Percentiles rank a stretch among this genome's conserved stretches.
These are phyloP conservation scores for Liopterus haemorrhoidalis DNA, from an alignment of 2,888 invertebrate genomes.

Conservation along the genomic window DNA sequence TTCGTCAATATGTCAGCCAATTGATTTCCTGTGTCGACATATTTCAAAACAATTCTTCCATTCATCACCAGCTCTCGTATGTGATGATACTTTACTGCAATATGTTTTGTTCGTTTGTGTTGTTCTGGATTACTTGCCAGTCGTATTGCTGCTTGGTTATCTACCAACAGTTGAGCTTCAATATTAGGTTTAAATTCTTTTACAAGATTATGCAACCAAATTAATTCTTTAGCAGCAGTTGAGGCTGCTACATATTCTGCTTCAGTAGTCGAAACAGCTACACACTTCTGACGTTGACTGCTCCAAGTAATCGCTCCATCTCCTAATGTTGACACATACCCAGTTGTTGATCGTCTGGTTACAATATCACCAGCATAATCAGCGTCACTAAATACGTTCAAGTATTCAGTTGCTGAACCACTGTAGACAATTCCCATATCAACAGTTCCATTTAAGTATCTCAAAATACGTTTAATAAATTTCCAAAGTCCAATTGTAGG, in stretches of 20 bases:
- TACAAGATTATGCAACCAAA: constrained; percentile 32
- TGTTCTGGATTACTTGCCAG: constrained; percentile 31
- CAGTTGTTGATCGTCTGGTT: constrained; percentile 11
- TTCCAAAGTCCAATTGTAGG: constrained; percentile 2
- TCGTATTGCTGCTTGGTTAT: constrained; percentile 31
- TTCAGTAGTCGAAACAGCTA: constrained; percentile 33
- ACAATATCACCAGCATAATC: constrained; percentile 23
- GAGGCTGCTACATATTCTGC: constrained; percentile 34
- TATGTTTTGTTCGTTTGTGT: constrained; percentile 33
- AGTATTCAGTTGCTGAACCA: background rate
- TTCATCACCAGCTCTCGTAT: background rate
- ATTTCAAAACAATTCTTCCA: background rate
- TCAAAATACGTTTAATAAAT: constrained; percentile 5
- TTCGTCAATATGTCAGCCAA: constrained; percentile 24
- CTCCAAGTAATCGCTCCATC: constrained; percentile 32
- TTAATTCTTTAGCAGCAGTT: constrained; percentile 30
- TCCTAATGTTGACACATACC: constrained; percentile 25
- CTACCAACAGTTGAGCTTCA: constrained; percentile 25
- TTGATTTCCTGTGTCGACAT: constrained; percentile 7
- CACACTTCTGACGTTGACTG: constrained; percentile 33
- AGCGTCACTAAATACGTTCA: constrained; percentile 23
- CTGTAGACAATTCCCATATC: constrained; percentile 7
- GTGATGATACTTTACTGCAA: constrained; percentile 5
- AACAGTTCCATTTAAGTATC: constrained; percentile 5
- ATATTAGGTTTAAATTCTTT: constrained; percentile 19